Base-by-base conservation (phyloP, 2,113 vertebrate genomes). In the Turnix velox region DNA sequence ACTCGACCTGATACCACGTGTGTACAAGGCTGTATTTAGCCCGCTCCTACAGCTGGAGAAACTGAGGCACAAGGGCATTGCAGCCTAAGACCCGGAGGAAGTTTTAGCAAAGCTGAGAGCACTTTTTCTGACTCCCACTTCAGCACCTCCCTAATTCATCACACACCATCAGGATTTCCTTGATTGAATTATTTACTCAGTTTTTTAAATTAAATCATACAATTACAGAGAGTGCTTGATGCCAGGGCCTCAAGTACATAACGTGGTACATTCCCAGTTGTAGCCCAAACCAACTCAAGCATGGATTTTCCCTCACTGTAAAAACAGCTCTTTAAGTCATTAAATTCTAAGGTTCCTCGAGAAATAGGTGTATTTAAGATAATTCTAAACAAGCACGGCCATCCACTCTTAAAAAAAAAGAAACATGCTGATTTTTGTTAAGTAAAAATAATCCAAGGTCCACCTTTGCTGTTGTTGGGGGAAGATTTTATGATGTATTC, bases 261-360 rank as follows among this genome's bases (percentile, higher is more conserved):
- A n/a, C n/a, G n/a, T 4, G 1, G 9, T 9, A 8, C 48, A 11
- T 5, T 5, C 19, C 28, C 52, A 14, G 22, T 2, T 7, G 8
- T 24, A 52, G 25, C 51, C 55, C 10, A 63, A 18, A 15, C 45
- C 20, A 3, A 5, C n/a, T n/a, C 54, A 83, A 92, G 67, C 90
- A 95, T 94, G 69, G 94, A 96, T 97, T 98, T 91, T 96, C 77
- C 65, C 73, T 97, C 91, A 95, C 95, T 94, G 69, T 95, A 93
- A 55, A 96, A 97, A 94, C 96, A 97, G 95, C 95, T 97, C 76
- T 90, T 95, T 92, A 94, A 95, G 78, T 74, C 63, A 96, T 98
- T 97, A 97, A 96, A 62, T 85, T 95, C 59, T 61, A 42, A 0
- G 3, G 87, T 86, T 96, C 90, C 81, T 93, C 77, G 90, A 93